Conservation (phyloP, 2,888 invertebrate genomes). For the Apotomis turbidana region DNA sequence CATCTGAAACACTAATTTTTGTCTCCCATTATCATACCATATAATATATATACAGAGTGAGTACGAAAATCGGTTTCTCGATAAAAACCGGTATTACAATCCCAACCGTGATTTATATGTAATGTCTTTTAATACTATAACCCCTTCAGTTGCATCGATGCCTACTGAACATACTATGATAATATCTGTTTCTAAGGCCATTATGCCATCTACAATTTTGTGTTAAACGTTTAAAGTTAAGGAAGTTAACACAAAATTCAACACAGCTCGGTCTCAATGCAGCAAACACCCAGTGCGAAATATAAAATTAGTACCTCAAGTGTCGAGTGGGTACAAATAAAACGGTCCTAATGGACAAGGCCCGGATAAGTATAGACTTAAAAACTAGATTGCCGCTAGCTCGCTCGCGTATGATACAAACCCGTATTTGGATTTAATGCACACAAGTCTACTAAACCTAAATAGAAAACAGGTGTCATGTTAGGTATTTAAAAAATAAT, state of each 20-base stretch:
- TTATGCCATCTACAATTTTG: constrained; percentile 79
- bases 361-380: constrained; percentile 50
- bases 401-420: constrained; percentile 31
- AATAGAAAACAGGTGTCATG: not conserved
- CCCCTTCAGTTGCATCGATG: constrained; percentile 68
- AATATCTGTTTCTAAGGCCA: constrained; percentile 78
- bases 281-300: constrained; percentile 78
- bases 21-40: too few relatives aligned
- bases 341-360: constrained; percentile 70
- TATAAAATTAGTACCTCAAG: constrained; percentile 74
- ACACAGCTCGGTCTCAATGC: constrained; percentile 62
- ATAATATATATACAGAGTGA: too few relatives aligned
- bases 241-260: constrained; percentile 72
- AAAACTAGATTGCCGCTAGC: constrained; percentile 42
- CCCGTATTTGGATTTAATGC: not conserved
- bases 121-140: constrained; percentile 77
- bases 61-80: not conserved
- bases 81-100: not conserved
- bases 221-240: constrained; percentile 59
- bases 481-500: too few relatives aligned
- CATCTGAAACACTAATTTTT: too few relatives aligned
- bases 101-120: constrained; percentile 11
- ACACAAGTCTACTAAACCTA: not conserved
- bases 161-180: constrained; percentile 63
- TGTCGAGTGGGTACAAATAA: constrained; percentile 70